Base-by-base conservation (phyloP, 2,113 vertebrate species). In the Gasterosteus nipponicus region DNA sequence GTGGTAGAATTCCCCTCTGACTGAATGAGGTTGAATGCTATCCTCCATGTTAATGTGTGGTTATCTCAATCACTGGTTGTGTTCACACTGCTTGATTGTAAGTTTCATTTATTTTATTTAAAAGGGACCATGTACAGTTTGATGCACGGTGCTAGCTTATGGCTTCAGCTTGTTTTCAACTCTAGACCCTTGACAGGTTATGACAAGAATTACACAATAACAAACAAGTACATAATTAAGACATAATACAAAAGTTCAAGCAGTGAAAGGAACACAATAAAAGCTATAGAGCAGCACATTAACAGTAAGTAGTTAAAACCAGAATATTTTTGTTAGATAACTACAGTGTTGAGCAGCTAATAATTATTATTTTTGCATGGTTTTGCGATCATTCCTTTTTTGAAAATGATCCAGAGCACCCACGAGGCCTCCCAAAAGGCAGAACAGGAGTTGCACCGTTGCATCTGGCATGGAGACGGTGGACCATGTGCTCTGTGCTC, bases 381-480 rank as follows among this genome's bases (percentile, higher is more conserved):
- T 82, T 75, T 73, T 73, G 29, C 22, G 69, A 82, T 83, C 61
- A 83, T 85, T 80, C 72, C 56, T 61, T 63, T 47, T 77, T 86
- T 73, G 74, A 84, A 73, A 31, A 74, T 38, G 5, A 38, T 38
- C 60, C 44, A 77, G 46, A 70, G 49, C 68, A 8, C 62, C 57
- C 67, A 61, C 75, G 73, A 73, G 69, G 69, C 62, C 56, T 44
- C 62, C 75, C 68, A 49, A 69, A 86, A 74, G 51, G 59, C 57
- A 59, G 76, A 85, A 75, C 86, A 86, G 82, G 73, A 86, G 83
- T 79, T 80, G 77, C 78, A 81, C 83, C 38, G 69, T 85, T 85
- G 88, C 80, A 83, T 72, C 85, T 91, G 89, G 88, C 89, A 88
- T 76, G 42, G 77, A 84, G 83, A 88, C 64, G 83, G 61, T 74